phyloP scores from a whole-genome alignment of 2,888 invertebrate species.

The Dolomedes plantarius region DNA sequence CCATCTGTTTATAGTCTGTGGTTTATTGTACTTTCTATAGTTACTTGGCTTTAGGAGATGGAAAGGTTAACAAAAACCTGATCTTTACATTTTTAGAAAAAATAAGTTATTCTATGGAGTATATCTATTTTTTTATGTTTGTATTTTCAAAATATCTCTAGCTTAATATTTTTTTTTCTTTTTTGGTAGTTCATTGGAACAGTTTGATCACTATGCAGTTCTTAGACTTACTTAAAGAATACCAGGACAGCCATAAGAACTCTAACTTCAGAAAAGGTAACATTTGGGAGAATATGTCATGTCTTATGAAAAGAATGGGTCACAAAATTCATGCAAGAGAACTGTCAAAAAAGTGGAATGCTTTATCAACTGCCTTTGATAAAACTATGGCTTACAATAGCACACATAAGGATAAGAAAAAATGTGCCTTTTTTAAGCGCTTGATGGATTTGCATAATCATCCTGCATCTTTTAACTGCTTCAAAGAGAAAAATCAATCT shows the following conservation, averaged over 20 bases:
- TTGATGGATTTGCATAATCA: conserved; percentile 38
- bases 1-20: too few relatives aligned
- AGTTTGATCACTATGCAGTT: conserved; percentile 62
- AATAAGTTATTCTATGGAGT: too few relatives aligned
- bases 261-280: conserved; percentile 54
- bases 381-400: conserved; percentile 55
- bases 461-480: conserved; percentile 29
- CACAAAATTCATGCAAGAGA: conserved; percentile 31
- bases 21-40: too few relatives aligned
- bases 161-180: not conserved
- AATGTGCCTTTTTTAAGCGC: conserved; percentile 65
- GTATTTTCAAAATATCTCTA: too few relatives aligned
- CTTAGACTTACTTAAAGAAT: conserved; percentile 49
- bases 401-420: conserved; percentile 63
- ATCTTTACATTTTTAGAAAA: too few relatives aligned
- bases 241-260: conserved; percentile 47
- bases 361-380: conserved; percentile 29
- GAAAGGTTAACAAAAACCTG: too few relatives aligned
- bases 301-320: conserved; percentile 35
- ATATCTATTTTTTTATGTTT: too few relatives aligned
- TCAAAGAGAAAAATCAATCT: conserved; percentile 9
- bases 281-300: conserved; percentile 46
- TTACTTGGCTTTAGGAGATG: too few relatives aligned
- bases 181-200: conserved; percentile 61
- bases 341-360: conserved; percentile 50